Base-by-base conservation (phyloP, 2,888 invertebrate species). In the Lasioglossum oenotherae region DNA sequence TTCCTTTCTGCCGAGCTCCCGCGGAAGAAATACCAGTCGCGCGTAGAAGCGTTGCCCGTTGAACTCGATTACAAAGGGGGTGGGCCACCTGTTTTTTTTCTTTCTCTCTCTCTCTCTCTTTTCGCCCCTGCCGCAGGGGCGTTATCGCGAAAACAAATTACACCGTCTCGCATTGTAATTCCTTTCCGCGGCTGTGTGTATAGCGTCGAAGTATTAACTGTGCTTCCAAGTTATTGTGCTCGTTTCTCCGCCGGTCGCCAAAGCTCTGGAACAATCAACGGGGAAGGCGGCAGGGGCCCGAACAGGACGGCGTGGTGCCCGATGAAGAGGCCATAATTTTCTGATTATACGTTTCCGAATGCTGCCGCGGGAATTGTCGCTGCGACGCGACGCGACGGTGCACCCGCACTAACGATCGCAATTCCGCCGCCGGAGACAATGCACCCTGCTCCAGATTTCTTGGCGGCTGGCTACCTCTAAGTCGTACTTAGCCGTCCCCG, bases 91-190 rank as follows among this genome's bases (percentile, higher is more conserved):
- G 8, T 27, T 71, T 8, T 27, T 27, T 71, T 73, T 12, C 4
- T 14, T 4, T 60, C 2, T 1, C 12, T 16, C 60, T 6, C 6
- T 5, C n/a, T 12, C 57, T 4, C n/a, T 57, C 4, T 57, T 10
- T 31, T 31, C 64, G 27, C 64, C 64, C 8, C 12, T 31, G 64
- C 64, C 49, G 8, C 41, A 19, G 71, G 84, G 74, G 76, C 83
- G 85, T 83, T 90, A 85, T 85, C 87, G 84, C 85, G 89, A 82
- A 91, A 91, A 89, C 88, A 91, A 92, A 92, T 92, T 92, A 89
- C 90, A 88, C 84, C 72, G 76, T 73, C 72, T 81, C 82, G 74
- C 79, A 75, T 88, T 84, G 88, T 89, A 89, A 90, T 90, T 88
- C 89, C 84, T 91, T 90, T 88, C 85, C 82, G 76, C 79, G 84